phyloP scores from a whole-genome alignment of 2,113 vertebrate genomes.

The Ceratotherium simum region DNA sequence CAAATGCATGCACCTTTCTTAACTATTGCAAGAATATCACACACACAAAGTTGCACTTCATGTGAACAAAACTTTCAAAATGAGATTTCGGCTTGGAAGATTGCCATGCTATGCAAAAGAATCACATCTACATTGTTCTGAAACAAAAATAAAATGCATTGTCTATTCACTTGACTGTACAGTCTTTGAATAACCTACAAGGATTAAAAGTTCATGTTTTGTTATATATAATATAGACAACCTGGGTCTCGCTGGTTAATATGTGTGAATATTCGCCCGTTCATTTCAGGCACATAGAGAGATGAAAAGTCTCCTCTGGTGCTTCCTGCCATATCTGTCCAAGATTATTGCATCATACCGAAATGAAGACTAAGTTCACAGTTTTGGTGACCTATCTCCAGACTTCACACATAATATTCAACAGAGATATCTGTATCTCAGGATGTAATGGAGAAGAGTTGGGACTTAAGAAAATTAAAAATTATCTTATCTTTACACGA shows the following conservation, averaged over 20 bases:
- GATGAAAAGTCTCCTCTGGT: neutral
- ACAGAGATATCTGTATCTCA: neutral
- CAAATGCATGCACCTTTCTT: too few species aligned
- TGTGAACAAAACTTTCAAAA: neutral
- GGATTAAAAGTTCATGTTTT: neutral
- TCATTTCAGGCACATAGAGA: neutral
- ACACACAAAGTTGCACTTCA: rapidly evolving
- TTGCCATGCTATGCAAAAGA: neutral
- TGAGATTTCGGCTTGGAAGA: neutral
- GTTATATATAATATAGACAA: neutral
- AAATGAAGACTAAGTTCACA: neutral
- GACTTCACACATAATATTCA: neutral
- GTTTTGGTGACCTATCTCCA: neutral
- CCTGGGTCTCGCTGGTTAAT: neutral
- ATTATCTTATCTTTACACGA: neutral
- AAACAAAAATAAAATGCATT: neutral
- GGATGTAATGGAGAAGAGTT: neutral
- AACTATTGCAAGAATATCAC: rapidly evolving
- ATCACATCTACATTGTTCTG: neutral
- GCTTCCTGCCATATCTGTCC: neutral
- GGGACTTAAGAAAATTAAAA: neutral
- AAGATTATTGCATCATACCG: neutral
- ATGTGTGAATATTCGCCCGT: neutral
- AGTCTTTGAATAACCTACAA: neutral
- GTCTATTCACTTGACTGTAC: neutral